These are phyloP conservation scores for Blomia tropicalis DNA, from an alignment of 2,888 invertebrate genomes.

Conservation along the genomic window DNA sequence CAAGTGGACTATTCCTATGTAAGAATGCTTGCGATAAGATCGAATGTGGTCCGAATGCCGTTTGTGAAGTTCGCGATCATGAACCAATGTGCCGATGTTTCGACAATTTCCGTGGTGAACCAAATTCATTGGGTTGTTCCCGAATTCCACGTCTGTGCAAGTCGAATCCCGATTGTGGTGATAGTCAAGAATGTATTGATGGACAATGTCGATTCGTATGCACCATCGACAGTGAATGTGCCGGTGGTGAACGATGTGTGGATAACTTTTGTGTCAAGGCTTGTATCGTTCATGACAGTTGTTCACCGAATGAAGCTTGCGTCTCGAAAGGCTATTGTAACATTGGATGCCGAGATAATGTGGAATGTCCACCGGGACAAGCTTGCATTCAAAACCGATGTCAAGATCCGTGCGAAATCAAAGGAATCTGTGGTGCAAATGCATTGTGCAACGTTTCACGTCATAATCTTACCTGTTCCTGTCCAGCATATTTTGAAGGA, in stretches of 20 bases:
- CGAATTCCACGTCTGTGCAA: conserved; percentile 50
- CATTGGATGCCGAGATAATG: conserved; percentile 66
- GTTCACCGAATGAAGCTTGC: conserved; percentile 61
- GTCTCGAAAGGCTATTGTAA: conserved; percentile 54
- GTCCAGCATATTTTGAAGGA: conserved; percentile 33
- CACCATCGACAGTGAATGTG: conserved; percentile 57
- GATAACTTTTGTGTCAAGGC: conserved; percentile 61
- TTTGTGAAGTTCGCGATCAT: conserved; percentile 56
- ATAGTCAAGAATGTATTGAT: conserved; percentile 56
- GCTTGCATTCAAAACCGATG: conserved; percentile 72
- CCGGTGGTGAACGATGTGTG: conserved; percentile 57
- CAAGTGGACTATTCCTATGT: conserved; percentile 40
- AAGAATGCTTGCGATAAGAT: conserved; percentile 34
- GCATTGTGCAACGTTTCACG: conserved; percentile 48
- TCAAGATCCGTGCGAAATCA: conserved; percentile 58
- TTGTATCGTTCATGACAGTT: conserved; percentile 64
- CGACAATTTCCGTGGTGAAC: conserved; percentile 51
- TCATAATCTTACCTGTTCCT: conserved; percentile 33
- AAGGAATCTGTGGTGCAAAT: conserved; percentile 63
- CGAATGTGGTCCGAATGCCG: conserved; percentile 55
- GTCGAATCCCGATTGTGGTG: conserved; percentile 55
- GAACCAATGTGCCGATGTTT: conserved; percentile 60
- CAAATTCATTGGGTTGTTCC: conserved; percentile 51
- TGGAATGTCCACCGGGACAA: conserved; percentile 56
- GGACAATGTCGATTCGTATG: conserved; percentile 71